Evolutionary conservation across 2,797 vertebrate genomes (phyloP), one percentile per base, ranked within the genome.

Genomic region (Hippopotamyrus pictus): DNA sequence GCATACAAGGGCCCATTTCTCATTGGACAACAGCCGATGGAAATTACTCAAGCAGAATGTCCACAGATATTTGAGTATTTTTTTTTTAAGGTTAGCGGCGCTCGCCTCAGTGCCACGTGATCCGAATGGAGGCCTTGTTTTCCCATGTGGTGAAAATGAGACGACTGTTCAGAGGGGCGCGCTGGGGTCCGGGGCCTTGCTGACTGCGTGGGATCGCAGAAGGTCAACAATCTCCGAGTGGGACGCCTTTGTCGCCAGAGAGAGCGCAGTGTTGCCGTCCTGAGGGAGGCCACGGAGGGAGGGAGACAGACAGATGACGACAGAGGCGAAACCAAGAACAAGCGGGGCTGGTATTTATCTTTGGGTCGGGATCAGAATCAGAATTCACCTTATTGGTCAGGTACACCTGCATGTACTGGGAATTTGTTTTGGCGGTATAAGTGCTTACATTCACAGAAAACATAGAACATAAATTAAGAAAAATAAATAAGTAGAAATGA

Each of bases 231-330:
- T 96, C 50, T 96, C 95, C 0, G 93, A 90, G 92, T 96, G 94
- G 90, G 95, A 96, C 11, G 94, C 94, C 85, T 94, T 91, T 89
- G 91, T 92, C 57, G 96, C 95, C 54, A 96, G 91, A 2, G 93
- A 94, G 86, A 96, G 92, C 0, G 96, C 96, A n/a, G 94, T 95
- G 73, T 92, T 94, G 50, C 96, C 96, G 6, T 89, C 93, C 96
- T 97, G 92, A 1, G 82, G 9, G 12, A n/a, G 82, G 33, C 89
- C 2, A 89, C 3, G 79, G 37, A 89, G 89, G 88, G 59, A 89
- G 6, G 84, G 48, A 76, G 69, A 9, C 5, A 69, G 69, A 41
- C 41, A 73, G 8, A 86, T 46, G 25, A 57, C 25, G n/a, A 54
- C 51, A 59, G 50, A n/a, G 19, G 51, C 48, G 22, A 51, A 25